Evolutionary conservation across 2,797 vertebrate genomes (phyloP), one percentile per base, ranked within the genome.

Genomic region (Halcyon badia): DNA sequence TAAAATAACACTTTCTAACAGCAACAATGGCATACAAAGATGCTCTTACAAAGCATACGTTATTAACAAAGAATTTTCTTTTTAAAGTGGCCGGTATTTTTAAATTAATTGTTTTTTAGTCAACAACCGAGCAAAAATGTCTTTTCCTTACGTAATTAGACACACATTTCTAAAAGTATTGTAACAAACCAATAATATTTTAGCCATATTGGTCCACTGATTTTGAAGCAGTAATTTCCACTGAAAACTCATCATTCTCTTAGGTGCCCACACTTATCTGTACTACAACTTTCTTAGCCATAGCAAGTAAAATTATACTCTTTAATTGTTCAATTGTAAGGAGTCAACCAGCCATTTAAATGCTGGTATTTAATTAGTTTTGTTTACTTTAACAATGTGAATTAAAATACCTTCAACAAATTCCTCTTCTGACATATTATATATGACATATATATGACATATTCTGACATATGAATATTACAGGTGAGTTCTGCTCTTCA

Each of bases 1-100:
- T 91, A 94, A 96, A 93, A 51, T 35, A 81, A 69, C 71, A 62
- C 78, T 97, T 96, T 96, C 95, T 88, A 96, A 77, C 62, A 91
- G 80, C 30, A 81, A 87, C 37, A 96, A 88, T 18, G 39, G 71
- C 77, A 61, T 56, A 42, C 13, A 54, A 90, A 87, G 48, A 78
- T 90, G 79, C 11, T 91, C 83, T 95, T 80, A 89, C 92, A 89
- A 77, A 30, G 56, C 58, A n/a, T 28, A 46, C 90, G 37, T 69
- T 95, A 30, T 10, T 83, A 79, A 79, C 35, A 24, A 20, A 73
- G 41, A 64, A 48, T 39, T 87, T 94, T 94, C 94, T 83, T 83
- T 95, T 91, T 37, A 46, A 94, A 84, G 69, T 68, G 83, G 81
- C 72, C 86, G 86, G 75, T 91, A 89, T 91, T 96, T 95, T 94